Base-by-base conservation (phyloP, 2,797 vertebrate species). In the Rhabdomys pumilio region DNA sequence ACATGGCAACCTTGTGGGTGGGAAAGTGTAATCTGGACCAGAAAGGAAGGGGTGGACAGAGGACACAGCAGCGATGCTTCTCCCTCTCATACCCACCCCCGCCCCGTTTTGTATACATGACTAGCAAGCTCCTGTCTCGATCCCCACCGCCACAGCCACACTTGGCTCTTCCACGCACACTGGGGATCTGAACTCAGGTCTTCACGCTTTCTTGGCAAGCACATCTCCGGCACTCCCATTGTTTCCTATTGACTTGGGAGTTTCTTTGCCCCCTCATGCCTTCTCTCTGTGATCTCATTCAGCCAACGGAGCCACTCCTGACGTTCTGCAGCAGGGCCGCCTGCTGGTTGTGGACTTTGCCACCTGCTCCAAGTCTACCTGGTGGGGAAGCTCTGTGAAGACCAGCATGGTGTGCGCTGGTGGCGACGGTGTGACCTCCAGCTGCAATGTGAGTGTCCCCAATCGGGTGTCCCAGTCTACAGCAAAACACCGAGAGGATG, bases 371-470 rank as follows among this genome's bases (percentile, higher is more conserved):
- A 3, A 76, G 10, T 0, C 83, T 0, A 91, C 13, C 95, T 98
- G 98, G 98, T 98, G 98, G 98, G 98, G 98, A 59, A 95, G 47
- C 3, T 4, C 10, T 0, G 98, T 98, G 92, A 98, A 98, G 92
- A 12, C 24, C 96, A 98, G 0, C 91, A 98, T 98, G 98, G 38
- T 98, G 53, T 98, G 98, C 0, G 98, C 98, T 0, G 98, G 98
- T 0, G 98, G 98, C 0, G 98, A 98, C 0, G 98, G 98, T 7
- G 8, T 97, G 29, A 98, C 1, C 93, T 98, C 98, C 97, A 98
- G 98, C 4, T 98, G 98, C n/a, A 98, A 96, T 0, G 98, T 98
- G 97, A 98, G 98, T 98, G 24, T 63, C 10, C 53, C 44, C 44
- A 26, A 17, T 3, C 50, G 0, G 50, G 77, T 44, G 13, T n/a